Evolutionary conservation across 2,888 invertebrate genomes (phyloP).

Genomic region (Zhuqinia jingwanae): DNA sequence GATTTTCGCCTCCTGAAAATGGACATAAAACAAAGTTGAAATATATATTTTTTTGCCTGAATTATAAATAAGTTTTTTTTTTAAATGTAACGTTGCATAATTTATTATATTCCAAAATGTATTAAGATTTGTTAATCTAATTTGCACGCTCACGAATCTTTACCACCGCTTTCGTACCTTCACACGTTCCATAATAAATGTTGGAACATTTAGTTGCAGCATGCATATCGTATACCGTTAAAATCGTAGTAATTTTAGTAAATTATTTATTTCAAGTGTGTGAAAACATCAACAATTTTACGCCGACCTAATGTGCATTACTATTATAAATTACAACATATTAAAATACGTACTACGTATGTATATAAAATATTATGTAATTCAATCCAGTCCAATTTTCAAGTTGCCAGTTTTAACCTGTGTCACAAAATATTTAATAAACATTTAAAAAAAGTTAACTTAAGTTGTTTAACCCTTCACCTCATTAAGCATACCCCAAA

Average conservation of each 20-base stretch:
- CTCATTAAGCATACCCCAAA: too few species aligned
- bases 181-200: not conserved
- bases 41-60: not conserved
- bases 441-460: conserved; percentile 7
- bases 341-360: not conserved
- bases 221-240: not conserved
- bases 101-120: not conserved
- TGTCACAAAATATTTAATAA: conserved; percentile 52
- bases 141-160: not conserved
- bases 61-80: not conserved
- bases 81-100: not conserved
- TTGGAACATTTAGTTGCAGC: too few species aligned
- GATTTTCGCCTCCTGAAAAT: too few species aligned
- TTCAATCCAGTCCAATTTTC: conserved; percentile 55
- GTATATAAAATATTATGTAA: conserved; percentile 3
- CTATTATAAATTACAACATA: not conserved
- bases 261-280: not conserved
- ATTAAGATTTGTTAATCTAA: not conserved
- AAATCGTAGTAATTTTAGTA: not conserved
- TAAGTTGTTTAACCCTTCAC: too few species aligned
- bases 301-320: conserved; percentile 51
- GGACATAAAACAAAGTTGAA: too few species aligned
- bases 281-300: not conserved
- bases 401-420: conserved; percentile 48
- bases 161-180: not conserved